Evolutionary conservation across 2,888 invertebrate species (phyloP).

Genomic region (Lepidochitona cinerea): DNA sequence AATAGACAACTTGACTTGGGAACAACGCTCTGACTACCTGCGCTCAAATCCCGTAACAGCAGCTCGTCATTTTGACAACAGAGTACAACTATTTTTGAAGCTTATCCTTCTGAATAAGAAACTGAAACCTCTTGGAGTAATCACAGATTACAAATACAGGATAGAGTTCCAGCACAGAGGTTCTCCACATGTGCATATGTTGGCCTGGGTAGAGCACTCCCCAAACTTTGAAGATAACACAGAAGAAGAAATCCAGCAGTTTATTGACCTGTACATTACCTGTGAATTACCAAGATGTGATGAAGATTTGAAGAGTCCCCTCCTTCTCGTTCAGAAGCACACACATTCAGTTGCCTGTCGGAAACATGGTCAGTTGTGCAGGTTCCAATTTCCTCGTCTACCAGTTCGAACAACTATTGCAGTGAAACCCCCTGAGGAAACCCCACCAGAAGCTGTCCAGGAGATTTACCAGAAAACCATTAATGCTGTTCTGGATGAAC

Average conservation of each 20-base stretch:
- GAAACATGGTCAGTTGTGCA: slow-evolving; percentile 11
- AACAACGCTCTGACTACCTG: neutral
- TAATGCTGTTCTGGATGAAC: neutral
- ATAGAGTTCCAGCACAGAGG: slow-evolving; percentile 14
- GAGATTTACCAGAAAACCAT: neutral
- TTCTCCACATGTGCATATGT: neutral
- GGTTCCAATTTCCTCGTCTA: slow-evolving; percentile 4
- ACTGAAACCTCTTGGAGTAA: neutral
- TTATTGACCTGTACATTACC: neutral
- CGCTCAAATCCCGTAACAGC: neutral
- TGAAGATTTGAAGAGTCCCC: neutral
- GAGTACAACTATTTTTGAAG: neutral
- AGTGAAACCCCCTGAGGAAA: neutral
- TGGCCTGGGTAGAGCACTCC: neutral
- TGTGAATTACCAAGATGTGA: neutral
- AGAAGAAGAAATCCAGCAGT: neutral
- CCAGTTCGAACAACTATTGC: neutral
- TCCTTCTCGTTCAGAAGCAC: slow-evolving; percentile 7
- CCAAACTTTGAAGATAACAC: neutral
- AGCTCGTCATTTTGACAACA: neutral
- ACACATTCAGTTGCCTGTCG: slow-evolving; percentile 13
- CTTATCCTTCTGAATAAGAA: neutral
- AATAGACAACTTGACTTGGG: neutral
- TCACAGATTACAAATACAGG: slow-evolving; percentile 2
- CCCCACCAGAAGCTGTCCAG: neutral